phyloP scores from a whole-genome alignment of 2,888 invertebrate species.

The Drosophila barbarae region DNA sequence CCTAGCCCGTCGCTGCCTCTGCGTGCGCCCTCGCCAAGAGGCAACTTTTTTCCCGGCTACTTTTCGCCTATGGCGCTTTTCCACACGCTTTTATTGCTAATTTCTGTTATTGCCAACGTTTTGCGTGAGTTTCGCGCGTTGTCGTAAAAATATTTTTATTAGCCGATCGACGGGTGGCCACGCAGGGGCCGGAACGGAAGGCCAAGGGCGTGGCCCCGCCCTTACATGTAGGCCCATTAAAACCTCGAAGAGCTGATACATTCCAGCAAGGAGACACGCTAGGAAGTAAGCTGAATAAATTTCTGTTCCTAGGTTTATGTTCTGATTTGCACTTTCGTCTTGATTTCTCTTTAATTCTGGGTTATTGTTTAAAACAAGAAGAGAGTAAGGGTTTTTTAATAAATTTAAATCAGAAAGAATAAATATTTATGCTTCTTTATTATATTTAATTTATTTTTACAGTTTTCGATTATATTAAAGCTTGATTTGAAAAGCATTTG shows the following conservation, averaged over 20 bases:
- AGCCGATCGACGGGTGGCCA: conserved; percentile 39
- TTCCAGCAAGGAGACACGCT: conserved; percentile 17
- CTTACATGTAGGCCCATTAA: conserved; percentile 20
- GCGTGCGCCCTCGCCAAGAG: background rate
- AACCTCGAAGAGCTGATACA: conserved; percentile 3
- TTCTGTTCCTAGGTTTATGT: background rate
- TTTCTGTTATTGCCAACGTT: conserved; percentile 65
- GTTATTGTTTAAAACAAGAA: too few species aligned
- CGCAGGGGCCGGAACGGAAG: background rate
- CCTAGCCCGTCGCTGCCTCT: background rate
- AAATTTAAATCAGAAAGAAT: too few species aligned
- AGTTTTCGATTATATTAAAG: too few species aligned
- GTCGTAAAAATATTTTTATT: conserved; percentile 73
- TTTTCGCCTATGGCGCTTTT: conserved; percentile 47
- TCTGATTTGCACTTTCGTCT: background rate
- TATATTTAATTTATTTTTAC: too few species aligned
- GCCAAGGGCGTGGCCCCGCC: background rate
- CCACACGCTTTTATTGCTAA: conserved; percentile 66
- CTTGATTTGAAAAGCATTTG: too few species aligned
- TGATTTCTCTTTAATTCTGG: background rate
- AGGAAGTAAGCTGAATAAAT: conserved; percentile 46
- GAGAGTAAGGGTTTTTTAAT: too few species aligned
- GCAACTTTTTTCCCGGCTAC: conserved; percentile 27
- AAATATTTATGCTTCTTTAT: too few species aligned
- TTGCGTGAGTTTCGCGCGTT: conserved; percentile 45